These are phyloP conservation scores for Spilosoma lubricipeda DNA, from an alignment of 2,888 invertebrate genomes.

Conservation along the genomic window DNA sequence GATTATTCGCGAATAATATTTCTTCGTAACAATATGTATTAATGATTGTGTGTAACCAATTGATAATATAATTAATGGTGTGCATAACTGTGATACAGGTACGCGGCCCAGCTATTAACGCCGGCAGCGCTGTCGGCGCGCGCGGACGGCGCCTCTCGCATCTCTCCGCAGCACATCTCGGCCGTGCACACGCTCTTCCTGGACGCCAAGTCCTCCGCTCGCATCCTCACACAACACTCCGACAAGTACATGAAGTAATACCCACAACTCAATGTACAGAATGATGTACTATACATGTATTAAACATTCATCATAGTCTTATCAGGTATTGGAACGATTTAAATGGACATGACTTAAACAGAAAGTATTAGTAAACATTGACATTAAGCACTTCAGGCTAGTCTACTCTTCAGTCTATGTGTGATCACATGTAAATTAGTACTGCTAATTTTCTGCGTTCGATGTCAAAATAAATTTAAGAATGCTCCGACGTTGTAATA, in stretches of 20 bases:
- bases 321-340: not conserved
- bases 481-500: not conserved
- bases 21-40: too few relatives aligned
- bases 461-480: not conserved
- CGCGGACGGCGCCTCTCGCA: slow-evolving; percentile 95
- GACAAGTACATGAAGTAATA: slow-evolving; percentile 96
- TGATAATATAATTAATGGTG: not conserved
- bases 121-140: slow-evolving; percentile 96
- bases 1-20: too few relatives aligned
- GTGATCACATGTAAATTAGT: not conserved
- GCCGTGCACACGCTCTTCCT: slow-evolving; percentile 94
- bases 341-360: not conserved
- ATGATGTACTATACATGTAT: not conserved
- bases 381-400: not conserved
- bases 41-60: not conserved
- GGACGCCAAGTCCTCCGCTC: slow-evolving; percentile 98
- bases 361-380: not conserved
- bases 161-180: slow-evolving; percentile 84
- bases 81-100: slow-evolving; percentile 69
- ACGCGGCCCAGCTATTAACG: slow-evolving; percentile 97
- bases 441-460: not conserved
- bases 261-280: not conserved
- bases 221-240: slow-evolving; percentile 94
- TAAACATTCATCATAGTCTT: not conserved
- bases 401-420: not conserved